Evolutionary conservation across 2,113 vertebrate genomes (phyloP), one percentile per base, ranked within the genome.

Genomic region (Lepus europaeus): DNA sequence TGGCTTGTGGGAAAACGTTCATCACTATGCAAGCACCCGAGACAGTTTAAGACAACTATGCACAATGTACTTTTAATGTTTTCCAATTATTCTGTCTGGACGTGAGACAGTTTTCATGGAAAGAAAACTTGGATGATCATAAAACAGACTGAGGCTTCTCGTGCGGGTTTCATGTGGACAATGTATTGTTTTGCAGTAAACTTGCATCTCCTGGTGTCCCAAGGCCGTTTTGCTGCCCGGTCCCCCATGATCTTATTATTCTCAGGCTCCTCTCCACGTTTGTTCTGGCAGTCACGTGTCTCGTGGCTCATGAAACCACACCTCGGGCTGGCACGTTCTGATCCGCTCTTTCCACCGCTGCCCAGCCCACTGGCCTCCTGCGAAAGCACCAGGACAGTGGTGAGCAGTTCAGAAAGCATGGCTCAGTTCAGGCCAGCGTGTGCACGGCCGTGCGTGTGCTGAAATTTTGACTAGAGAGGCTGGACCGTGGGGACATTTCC

Each of bases 381-480:
- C 33, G 64, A 86, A 84, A 64, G 9, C 9, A 17, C n/a, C 33
- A 0, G 7, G 19, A 64, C 80, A 68, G 14, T 14, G 14, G 20
- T 31, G 14, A 22, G 36, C 11, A 72, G 66, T 20, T 27, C 9
- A 33, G 68, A 77, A 72, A 13, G 69, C 45, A 45, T 4, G 53
- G 1, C 17, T 49, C 53, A 14, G 63, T n/a, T 51, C 22, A 72
- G 10, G 19, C 0, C 2, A 10, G 0, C 3, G 69, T 53, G 56
- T 45, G 3, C 29, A 33, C 23, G 16, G 56, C 39, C 7, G 25
- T 1, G 49, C 23, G 29, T 72, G 19, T 8, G 16, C 25, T 56
- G 25, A 49, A 63, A 69, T 79, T 79, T 59, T 49, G 27, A 73
- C 29, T 17, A 20, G 17, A 4, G 5, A 33, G 25, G 3, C 14